Conservation (phyloP, 2,888 invertebrate species). For the Drosophila fulvimacula region DNA sequence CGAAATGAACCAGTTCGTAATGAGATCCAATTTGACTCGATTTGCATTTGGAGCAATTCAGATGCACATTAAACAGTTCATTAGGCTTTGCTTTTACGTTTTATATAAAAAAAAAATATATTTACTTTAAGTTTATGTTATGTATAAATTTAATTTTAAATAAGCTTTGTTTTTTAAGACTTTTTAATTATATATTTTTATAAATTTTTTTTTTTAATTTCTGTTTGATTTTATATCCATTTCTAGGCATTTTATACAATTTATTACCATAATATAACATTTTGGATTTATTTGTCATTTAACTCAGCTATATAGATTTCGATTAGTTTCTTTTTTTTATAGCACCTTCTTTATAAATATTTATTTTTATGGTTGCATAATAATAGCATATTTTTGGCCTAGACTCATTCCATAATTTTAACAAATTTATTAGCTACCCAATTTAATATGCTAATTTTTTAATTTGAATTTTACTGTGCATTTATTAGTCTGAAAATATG, state of each 20-base stretch:
- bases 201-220: too few species aligned
- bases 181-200: background rate
- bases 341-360: background rate
- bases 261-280: too few species aligned
- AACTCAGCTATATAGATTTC: background rate
- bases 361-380: background rate
- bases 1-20: background rate
- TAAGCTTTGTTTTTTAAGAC: too few species aligned
- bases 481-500: background rate
- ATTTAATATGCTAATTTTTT: constrained; percentile 1
- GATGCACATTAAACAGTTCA: background rate
- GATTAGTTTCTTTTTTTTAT: background rate
- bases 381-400: constrained; percentile 1
- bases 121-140: background rate
- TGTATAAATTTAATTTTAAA: too few species aligned
- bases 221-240: too few species aligned
- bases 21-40: too few species aligned
- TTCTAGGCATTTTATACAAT: too few species aligned
- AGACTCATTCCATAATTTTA: constrained; percentile 3
- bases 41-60: background rate
- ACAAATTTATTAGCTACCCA: constrained; percentile 1
- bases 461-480: background rate
- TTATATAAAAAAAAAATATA: background rate
- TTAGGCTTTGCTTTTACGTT: background rate
- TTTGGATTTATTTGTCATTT: too few species aligned